These are phyloP conservation scores for Tyrannus savana DNA, from an alignment of 2,113 vertebrate genomes.

Conservation along the genomic window DNA sequence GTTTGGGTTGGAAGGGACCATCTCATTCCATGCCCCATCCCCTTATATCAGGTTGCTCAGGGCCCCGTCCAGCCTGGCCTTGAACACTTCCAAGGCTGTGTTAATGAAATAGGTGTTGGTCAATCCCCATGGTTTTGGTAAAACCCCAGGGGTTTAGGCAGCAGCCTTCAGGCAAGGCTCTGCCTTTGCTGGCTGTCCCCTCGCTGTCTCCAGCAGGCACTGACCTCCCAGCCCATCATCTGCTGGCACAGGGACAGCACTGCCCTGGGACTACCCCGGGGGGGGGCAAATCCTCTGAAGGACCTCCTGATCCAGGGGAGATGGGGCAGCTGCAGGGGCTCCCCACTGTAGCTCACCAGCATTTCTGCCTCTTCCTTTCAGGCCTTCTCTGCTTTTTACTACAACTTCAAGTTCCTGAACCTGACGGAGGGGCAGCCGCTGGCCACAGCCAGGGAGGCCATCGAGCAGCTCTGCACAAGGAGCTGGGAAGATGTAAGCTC, in stretches of 20 bases:
- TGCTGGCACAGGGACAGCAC: background rate
- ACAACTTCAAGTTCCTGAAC: conserved; percentile 84
- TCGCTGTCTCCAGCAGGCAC: background rate
- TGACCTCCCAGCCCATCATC: background rate
- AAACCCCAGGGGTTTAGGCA: too few species aligned
- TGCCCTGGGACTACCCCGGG: too few species aligned
- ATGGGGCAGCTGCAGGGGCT: fast-evolving
- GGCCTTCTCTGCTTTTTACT: conserved; percentile 86
- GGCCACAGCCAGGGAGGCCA: conserved; percentile 35
- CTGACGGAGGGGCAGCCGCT: conserved; percentile 73
- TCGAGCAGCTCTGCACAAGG: conserved; percentile 73
- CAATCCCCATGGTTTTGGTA: background rate
- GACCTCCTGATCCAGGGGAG: background rate
- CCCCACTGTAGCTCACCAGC: background rate
- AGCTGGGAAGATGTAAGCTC: conserved; percentile 75
- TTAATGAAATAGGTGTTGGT: background rate
- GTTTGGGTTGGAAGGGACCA: background rate
- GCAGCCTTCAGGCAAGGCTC: background rate
- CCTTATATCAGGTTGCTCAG: background rate
- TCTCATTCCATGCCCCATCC: background rate
- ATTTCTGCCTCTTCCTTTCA: conserved; percentile 13
- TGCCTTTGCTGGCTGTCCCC: background rate
- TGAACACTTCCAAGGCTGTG: background rate
- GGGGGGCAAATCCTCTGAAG: background rate
- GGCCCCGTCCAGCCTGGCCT: background rate